Percentiles rank a stretch among this genome's conserved stretches.
These are phyloP conservation scores for Linnaemya vulpina DNA, from an alignment of 2,888 invertebrate genomes.

Conservation along the genomic window DNA sequence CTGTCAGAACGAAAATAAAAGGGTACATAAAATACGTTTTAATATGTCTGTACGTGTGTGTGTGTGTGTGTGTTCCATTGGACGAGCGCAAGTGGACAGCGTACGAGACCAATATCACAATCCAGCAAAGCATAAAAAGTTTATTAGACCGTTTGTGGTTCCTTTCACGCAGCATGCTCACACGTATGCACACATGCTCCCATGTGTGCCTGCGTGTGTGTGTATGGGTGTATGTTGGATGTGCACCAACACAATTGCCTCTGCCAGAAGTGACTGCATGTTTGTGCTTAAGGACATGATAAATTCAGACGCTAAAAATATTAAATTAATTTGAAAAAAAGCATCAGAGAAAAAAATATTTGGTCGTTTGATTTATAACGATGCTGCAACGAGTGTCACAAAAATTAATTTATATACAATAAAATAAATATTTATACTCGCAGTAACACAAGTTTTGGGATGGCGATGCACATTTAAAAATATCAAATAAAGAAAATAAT, in stretches of 20 bases:
- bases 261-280: not conserved
- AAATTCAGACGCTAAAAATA: slow-evolving; percentile 38
- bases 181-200: not conserved
- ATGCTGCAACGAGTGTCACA: slow-evolving; percentile 48
- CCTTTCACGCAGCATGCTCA: slow-evolving; percentile 7
- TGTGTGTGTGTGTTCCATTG: slow-evolving; percentile 5
- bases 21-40: slow-evolving; percentile 22
- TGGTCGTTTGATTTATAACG: slow-evolving; percentile 54
- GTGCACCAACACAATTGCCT: not conserved
- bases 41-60: not conserved
- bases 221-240: not conserved
- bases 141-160: slow-evolving; percentile 63
- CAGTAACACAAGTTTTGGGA: not conserved
- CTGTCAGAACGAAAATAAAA: slow-evolving; percentile 44
- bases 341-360: slow-evolving; percentile 17
- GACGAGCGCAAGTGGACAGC: not conserved
- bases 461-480: slow-evolving; percentile 9
- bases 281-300: slow-evolving; percentile 33
- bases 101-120: slow-evolving; percentile 9
- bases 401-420: slow-evolving; percentile 61
- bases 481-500: slow-evolving; percentile 17
- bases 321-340: slow-evolving; percentile 12
- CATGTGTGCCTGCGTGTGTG: not conserved
- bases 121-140: slow-evolving; percentile 41
- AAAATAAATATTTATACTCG: slow-evolving; percentile 22